Conservation (phyloP, 1,140 invertebrate genomes). For the Aleiodes sp. region DNA sequence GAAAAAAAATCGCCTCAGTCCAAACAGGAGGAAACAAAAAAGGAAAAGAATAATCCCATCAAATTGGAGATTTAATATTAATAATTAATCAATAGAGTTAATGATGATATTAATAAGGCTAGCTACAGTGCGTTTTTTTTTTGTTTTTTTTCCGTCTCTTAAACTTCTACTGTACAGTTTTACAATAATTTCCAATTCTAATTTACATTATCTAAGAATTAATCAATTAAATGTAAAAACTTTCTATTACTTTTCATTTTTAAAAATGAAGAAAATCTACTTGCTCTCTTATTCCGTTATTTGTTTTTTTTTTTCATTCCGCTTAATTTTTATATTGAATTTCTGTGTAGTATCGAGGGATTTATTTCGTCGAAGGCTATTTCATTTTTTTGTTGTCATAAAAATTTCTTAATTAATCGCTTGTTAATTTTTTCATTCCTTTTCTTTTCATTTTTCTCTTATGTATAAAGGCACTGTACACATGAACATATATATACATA, state of each 20-base stretch:
- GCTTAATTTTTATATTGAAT: neutral
- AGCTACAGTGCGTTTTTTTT: constrained; percentile 40
- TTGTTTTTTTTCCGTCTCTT: constrained; percentile 16
- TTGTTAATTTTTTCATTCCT: neutral
- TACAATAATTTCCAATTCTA: constrained; percentile 49
- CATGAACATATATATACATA: constrained; percentile 49
- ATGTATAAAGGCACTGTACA: constrained; percentile 64
- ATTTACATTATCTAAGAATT: constrained; percentile 20
- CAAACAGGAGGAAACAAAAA: constrained; percentile 35
- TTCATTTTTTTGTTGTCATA: neutral
- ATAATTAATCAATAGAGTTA: constrained; percentile 20
- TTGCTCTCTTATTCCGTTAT: too few species aligned
- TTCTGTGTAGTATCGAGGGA: too few species aligned
- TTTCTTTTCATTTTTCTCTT: constrained; percentile 39
- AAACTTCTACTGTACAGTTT: constrained; percentile 57
- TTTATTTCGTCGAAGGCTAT: too few species aligned
- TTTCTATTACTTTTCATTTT: constrained; percentile 6
- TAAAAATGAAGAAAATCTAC: constrained; percentile 7
- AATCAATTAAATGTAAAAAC: neutral
- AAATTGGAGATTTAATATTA: neutral
- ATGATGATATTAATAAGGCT: constrained; percentile 55
- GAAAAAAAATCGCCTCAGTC: neutral
- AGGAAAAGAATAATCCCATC: constrained; percentile 37
- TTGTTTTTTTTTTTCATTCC: neutral
- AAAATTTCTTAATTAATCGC: neutral